Base-by-base conservation (phyloP, 1,140 invertebrate species). In the Drusus annulatus region DNA sequence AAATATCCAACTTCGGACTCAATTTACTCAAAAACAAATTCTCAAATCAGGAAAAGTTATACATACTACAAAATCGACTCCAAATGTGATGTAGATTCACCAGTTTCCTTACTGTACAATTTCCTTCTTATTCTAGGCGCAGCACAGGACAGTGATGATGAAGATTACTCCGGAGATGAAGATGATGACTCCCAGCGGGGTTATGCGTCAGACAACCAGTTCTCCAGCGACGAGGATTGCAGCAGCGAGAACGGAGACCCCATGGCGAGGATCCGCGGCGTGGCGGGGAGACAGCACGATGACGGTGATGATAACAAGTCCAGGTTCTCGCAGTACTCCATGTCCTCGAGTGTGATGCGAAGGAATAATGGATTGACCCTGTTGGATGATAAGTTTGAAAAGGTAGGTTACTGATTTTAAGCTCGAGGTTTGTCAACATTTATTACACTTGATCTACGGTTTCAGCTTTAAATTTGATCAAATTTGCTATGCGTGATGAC, bases 361-460 rank as follows among this genome's bases (percentile, higher is more conserved):
- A 92, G 98, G 82, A 98, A 97, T 88, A 92, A 97, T 76, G 94
- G 96, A 65, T 89, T 98, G 0, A 92, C 93, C 0, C 86, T 97
- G 31, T 87, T 99, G 0, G 98, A 99, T 91, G 94, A 97, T 85
- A 92, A 93, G 85, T 99, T 99, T 91, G 98, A 99, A 90, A 93
- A 94, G 88, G 96, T 97, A 84, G 82, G 56, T n/a, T 21, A 50
- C 5, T 13, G 3, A 5, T 50, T 45, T 45, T 45, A 45, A 13
- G 5, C 25, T 28, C 5, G 2, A 28, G 25, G 25, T 28, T 2
- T 28, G 2, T 28, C 25, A 28, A 28, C 25, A 28, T 28, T 28
- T 28, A 5, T 28, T 28, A 28, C 5, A 28, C 5, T 28, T 28
- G 5, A 28, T n/a, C n/a, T n/a, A n/a, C n/a, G n/a, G n/a, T n/a